Evolutionary conservation across 2,888 invertebrate species (phyloP).

Genomic region (Drosophila ustulata): DNA sequence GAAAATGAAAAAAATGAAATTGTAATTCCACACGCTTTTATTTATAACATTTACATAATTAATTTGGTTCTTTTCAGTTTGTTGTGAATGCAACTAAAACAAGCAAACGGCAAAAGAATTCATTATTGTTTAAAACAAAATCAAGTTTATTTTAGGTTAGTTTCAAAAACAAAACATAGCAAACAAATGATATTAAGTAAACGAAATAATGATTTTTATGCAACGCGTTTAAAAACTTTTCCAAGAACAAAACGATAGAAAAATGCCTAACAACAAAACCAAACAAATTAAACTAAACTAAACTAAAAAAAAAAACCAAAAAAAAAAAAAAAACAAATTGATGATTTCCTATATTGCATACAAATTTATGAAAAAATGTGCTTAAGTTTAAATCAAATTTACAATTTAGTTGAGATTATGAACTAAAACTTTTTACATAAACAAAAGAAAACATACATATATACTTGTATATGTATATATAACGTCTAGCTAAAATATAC

Average conservation of each 20-base stretch:
- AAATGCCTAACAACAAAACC: conserved; percentile 38
- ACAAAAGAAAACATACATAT: conserved; percentile 48
- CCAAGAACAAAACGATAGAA: conserved; percentile 27
- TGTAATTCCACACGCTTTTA: conserved; percentile 79
- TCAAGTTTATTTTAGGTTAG: conserved; percentile 43
- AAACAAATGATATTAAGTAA: conserved; percentile 65
- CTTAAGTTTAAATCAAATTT: conserved; percentile 80
- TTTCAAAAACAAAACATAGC: conserved; percentile 30
- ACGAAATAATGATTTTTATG: conserved; percentile 48
- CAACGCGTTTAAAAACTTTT: conserved; percentile 50
- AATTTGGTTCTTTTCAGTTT: conserved; percentile 53
- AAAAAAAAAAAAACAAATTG: conserved; percentile 30
- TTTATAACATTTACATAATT: conserved; percentile 66
- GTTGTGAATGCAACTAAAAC: conserved; percentile 31
- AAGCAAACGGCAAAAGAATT: conserved; percentile 34
- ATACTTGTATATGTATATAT: conserved; percentile 26
- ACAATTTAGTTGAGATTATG: conserved; percentile 79
- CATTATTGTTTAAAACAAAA: conserved; percentile 64
- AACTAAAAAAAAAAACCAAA: conserved; percentile 43
- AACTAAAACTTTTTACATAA: conserved; percentile 63
- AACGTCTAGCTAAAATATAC: conserved; percentile 52
- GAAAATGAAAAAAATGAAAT: conserved; percentile 54
- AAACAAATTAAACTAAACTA: conserved; percentile 17
- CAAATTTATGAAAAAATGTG: conserved; percentile 75
- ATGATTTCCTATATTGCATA: conserved; percentile 75